These are phyloP conservation scores for Nicator chloris DNA, from an alignment of 2,113 vertebrate genomes.

Conservation along the genomic window DNA sequence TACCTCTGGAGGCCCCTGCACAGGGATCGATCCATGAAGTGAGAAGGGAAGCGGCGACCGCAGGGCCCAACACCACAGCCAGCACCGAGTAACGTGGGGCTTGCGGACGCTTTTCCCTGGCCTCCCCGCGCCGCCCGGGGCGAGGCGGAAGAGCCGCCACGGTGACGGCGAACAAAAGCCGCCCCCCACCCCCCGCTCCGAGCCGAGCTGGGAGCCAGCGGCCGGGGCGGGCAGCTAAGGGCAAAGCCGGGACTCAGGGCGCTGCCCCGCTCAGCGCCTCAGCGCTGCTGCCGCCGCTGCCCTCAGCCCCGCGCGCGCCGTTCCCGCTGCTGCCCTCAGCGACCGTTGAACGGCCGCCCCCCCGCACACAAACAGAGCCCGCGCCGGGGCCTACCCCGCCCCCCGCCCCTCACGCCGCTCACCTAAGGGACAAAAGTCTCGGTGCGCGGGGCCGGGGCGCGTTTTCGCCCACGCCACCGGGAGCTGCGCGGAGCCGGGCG, in stretches of 20 bases:
- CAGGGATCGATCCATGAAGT: not conserved
- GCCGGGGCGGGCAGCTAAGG: not conserved
- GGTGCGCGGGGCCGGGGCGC: not conserved
- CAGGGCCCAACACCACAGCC: not conserved
- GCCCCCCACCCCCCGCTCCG: not conserved
- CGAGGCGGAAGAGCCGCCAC: not conserved
- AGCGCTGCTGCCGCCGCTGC: not conserved
- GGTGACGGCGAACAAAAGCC: slow-evolving; percentile 41
- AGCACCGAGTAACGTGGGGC: not conserved
- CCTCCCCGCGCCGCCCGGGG: not conserved
- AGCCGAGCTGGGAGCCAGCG: not conserved
- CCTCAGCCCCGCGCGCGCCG: not conserved
- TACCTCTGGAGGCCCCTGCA: not conserved
- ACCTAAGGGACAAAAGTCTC: not conserved
- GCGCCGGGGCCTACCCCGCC: not conserved
- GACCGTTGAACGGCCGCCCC: not conserved
- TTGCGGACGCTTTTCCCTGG: not conserved
- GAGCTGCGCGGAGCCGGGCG: not conserved
- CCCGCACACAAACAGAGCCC: not conserved
- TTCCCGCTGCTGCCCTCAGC: not conserved
- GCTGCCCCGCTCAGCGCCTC: not conserved
- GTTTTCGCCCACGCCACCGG: not conserved
- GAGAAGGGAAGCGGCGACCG: not conserved
- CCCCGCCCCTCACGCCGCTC: not conserved
- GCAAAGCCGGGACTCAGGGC: not conserved